Evolutionary conservation across 2,888 invertebrate species (phyloP).

Genomic region (Harpagoxenus sublaevis): DNA sequence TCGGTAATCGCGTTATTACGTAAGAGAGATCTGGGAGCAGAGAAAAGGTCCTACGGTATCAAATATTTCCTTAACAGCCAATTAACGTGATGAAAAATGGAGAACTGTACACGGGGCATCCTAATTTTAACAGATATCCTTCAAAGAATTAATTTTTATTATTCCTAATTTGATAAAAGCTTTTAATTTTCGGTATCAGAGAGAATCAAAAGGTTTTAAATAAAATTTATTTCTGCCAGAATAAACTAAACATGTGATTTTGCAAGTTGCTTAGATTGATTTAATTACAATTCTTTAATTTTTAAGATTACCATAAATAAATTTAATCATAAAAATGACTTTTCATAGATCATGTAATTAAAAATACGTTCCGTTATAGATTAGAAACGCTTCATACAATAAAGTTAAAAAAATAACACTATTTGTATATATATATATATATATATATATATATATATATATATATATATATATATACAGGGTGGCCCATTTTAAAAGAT

Average conservation of each 20-base stretch:
- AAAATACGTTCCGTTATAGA: not conserved
- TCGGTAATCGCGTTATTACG: constrained; percentile 17
- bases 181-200: not conserved
- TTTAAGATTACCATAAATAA: not conserved
- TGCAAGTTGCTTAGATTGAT: not conserved
- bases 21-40: not conserved
- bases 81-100: not conserved
- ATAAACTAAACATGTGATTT: not conserved
- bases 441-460: not conserved
- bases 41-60: not conserved
- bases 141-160: constrained; percentile 21
- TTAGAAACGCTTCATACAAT: not conserved
- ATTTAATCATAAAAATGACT: not conserved
- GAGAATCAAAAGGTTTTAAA: not conserved
- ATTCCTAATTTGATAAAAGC: not conserved
- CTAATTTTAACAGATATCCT: constrained; percentile 5
- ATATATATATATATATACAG: not conserved
- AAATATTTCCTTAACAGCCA: not conserved
- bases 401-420: not conserved
- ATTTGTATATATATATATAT: not conserved
- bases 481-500: too few species aligned
- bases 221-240: not conserved
- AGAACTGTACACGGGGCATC: not conserved
- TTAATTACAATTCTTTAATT: not conserved
- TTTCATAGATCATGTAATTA: not conserved